A percentile compares a stretch with the other conserved stretches of the same genome.
These are phyloP conservation scores for human DNA, from an alignment of 2,113 vertebrate genomes.

Conservation along the genomic window DNA sequence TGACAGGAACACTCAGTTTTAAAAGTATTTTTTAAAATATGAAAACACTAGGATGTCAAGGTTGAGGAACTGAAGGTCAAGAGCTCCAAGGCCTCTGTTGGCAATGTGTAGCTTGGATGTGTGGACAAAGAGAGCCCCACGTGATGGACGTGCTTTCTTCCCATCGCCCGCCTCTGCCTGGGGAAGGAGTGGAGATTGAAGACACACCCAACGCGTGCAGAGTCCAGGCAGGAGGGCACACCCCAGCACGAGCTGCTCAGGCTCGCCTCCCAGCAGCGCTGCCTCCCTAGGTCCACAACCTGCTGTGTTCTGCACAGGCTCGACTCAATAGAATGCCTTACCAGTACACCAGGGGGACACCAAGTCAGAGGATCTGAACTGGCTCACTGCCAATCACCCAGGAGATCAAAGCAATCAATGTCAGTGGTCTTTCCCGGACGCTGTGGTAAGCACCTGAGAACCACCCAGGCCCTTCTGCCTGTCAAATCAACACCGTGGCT, in stretches of 20 bases:
- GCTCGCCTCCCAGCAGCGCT: fast-evolving
- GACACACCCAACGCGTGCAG: too few species aligned
- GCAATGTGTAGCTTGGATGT: not conserved
- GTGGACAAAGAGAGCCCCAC: too few species aligned
- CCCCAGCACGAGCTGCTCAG: not conserved
- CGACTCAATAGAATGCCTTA: too few species aligned
- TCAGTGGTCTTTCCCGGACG: not conserved
- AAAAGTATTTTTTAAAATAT: not conserved
- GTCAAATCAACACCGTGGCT: too few species aligned
- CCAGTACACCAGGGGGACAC: not conserved
- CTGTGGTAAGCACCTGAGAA: not conserved
- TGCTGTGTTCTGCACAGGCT: too few species aligned
- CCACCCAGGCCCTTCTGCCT: not conserved
- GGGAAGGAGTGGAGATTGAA: not conserved
- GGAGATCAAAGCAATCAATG: fast-evolving
- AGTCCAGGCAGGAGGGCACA: not conserved
- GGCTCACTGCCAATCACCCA: not conserved
- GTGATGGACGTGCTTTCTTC: too few species aligned
- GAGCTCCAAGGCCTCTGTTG: not conserved
- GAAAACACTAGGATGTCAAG: not conserved
- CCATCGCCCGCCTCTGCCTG: too few species aligned
- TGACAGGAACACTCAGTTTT: not conserved
- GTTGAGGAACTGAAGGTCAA: not conserved
- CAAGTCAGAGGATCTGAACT: not conserved
- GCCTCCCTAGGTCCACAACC: not conserved